Base-by-base conservation (phyloP, 1,140 invertebrate species). In the Plodia interpunctella region DNA sequence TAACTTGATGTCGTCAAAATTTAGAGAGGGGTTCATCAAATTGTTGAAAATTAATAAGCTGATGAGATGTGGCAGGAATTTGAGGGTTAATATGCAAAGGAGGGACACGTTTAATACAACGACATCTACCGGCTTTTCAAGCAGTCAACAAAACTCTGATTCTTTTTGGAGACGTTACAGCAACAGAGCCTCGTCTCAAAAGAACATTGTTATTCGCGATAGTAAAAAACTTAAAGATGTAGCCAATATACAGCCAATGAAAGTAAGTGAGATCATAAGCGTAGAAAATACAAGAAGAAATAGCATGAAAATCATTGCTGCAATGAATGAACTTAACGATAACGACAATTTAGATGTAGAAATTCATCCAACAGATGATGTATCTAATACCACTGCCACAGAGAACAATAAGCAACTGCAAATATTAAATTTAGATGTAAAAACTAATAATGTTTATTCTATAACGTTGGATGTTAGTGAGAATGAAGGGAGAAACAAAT, bases 1-100 rank as follows among this genome's bases (percentile, higher is more conserved):
- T 87, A 96, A 96, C 80, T 90, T 96, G 11, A 97, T 97, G 94
- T 97, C 96, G n/a, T 96, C 95, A 0, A 97, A 97, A 84, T 98
- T 97, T 87, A 92, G 97, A 10, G 93, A 94, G 15, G 96, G 96
- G 0, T 97, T 97, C 72, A 86, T 94, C 8, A 93, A 92, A 53
- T 72, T 95, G 49, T 90, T 93, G 25, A 84, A 67, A 56, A 81
- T 90, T 53, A 90, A 90, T 68, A 90, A 85, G 58, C 62, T 90
- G 44, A 88, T 89, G 77, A 81, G 73, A 53, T 90, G 77, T 67
- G 74, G 80, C 13, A 83, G 78, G 60, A 84, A 78, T 60, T 80
- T 89, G 55, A 83, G 83, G 55, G 82, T 86, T 21, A 90, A 86
- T 55, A 90, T 90, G 75, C 84, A 90, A 62, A 88, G 90, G 57